Conservation (phyloP, 2,888 invertebrate genomes). For the Agonopterix alstromeriana region DNA sequence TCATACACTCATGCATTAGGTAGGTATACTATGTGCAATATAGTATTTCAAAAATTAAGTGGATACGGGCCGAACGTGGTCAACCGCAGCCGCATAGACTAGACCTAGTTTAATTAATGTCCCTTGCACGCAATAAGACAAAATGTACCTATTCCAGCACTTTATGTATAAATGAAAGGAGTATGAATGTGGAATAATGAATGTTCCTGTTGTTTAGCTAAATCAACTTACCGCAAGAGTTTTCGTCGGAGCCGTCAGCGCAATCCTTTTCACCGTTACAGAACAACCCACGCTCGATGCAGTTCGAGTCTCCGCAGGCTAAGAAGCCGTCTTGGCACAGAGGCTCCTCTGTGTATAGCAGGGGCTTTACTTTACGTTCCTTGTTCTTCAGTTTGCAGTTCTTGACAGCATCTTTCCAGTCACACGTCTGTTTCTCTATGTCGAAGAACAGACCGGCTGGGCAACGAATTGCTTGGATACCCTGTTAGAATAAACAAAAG, state of each 20-base stretch:
- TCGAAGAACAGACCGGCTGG: slow-evolving; percentile 95
- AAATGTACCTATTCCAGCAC: too few relatives aligned
- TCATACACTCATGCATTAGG: not conserved
- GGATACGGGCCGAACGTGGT: not conserved
- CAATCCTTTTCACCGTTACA: slow-evolving; percentile 96
- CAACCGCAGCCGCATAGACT: too few relatives aligned
- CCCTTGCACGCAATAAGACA: too few relatives aligned
- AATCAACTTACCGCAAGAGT: slow-evolving; percentile 87
- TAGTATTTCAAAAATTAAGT: not conserved
- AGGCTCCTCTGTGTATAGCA: slow-evolving; percentile 92
- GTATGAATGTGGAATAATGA: too few relatives aligned
- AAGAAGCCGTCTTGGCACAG: slow-evolving; percentile 91
- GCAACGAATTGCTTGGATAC: slow-evolving; percentile 94
- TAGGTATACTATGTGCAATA: not conserved
- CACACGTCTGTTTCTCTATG: slow-evolving; percentile 96
- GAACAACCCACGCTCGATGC: slow-evolving; percentile 93
- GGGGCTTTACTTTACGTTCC: slow-evolving; percentile 90
- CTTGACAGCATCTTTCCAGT: slow-evolving; percentile 95
- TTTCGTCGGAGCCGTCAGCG: slow-evolving; percentile 92
- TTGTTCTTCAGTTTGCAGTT: slow-evolving; percentile 94
- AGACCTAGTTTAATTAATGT: too few relatives aligned
- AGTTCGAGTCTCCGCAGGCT: slow-evolving; percentile 91
- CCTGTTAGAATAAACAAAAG: slow-evolving; percentile 68
- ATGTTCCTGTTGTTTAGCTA: too few relatives aligned
- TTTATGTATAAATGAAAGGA: too few relatives aligned